A percentile compares a stretch with the other conserved stretches of the same genome.
phyloP scores from a whole-genome alignment of 2,113 vertebrate species.

The Ahaetulla prasina region DNA sequence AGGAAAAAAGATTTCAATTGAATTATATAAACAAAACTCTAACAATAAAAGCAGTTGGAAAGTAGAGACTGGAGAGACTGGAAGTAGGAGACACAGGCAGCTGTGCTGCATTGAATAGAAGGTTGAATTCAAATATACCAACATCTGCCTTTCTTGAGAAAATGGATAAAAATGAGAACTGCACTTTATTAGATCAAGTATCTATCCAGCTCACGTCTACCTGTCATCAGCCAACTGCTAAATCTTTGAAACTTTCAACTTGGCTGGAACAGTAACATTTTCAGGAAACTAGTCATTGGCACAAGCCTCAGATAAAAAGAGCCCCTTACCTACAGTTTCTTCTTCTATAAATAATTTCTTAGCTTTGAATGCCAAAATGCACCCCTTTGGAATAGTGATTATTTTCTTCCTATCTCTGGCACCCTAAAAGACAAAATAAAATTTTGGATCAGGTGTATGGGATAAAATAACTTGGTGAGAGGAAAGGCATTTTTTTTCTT shows the following conservation, averaged over 20 bases:
- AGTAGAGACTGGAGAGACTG: neutral
- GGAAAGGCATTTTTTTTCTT: neutral
- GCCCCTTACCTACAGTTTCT: conserved; percentile 55
- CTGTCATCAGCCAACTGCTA: neutral
- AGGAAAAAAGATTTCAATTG: neutral
- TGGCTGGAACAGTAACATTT: neutral
- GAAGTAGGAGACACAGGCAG: neutral
- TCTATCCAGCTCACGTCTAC: no score
- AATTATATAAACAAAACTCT: neutral
- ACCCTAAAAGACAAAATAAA: conserved; percentile 40
- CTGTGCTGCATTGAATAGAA: neutral
- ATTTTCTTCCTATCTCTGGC: conserved; percentile 9
- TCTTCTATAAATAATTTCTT: conserved; percentile 38
- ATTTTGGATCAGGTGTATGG: neutral
- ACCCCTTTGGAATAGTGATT: conserved; percentile 65
- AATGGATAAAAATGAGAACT: neutral
- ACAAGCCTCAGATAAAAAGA: neutral
- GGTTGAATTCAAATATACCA: neutral
- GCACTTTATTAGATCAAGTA: neutral
- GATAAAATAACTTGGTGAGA: neutral
- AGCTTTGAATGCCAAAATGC: conserved; percentile 61
- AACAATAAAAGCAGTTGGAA: neutral
- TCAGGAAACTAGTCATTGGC: neutral
- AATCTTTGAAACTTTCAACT: neutral
- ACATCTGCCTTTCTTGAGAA: neutral